Evolutionary conservation across 1,140 invertebrate species (phyloP).

Genomic region (Melitaea cinxia): DNA sequence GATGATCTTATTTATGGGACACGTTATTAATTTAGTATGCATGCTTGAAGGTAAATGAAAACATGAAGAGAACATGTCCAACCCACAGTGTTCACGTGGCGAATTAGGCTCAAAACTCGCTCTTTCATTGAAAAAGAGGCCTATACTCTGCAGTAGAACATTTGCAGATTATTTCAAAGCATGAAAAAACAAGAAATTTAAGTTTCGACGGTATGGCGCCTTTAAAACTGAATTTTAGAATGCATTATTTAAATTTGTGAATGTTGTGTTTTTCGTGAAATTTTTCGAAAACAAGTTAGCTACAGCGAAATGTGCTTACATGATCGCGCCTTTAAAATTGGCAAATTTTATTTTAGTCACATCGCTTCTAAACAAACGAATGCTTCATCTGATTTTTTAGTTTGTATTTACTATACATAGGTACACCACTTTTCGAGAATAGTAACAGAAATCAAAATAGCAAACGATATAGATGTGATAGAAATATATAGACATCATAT

Average conservation of each 20-base stretch:
- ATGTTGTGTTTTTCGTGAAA: constrained; percentile 24
- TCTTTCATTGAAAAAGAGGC: no score
- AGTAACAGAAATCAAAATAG: not conserved
- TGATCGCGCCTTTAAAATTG: constrained; percentile 27
- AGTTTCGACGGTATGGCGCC: not conserved
- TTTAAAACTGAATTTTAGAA: constrained; percentile 15
- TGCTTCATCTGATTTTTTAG: constrained; percentile 11
- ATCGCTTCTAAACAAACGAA: constrained; percentile 23
- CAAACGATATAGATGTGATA: not conserved
- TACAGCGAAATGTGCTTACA: constrained; percentile 24
- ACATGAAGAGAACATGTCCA: no score
- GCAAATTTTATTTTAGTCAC: constrained; percentile 24
- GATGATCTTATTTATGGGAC: no score
- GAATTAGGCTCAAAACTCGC: no score
- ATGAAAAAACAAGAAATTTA: no score
- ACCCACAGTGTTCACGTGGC: no score
- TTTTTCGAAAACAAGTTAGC: constrained; percentile 19
- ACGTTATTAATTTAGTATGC: no score
- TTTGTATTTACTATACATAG: not conserved
- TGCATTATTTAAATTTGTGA: constrained; percentile 22
- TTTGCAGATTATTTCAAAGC: no score
- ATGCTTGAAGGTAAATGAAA: no score
- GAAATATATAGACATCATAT: constrained; percentile 5
- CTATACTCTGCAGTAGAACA: no score
- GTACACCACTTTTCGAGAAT: not conserved